Conservation (phyloP, 2,888 invertebrate genomes). For the Hermaeophaga mercurialis region DNA sequence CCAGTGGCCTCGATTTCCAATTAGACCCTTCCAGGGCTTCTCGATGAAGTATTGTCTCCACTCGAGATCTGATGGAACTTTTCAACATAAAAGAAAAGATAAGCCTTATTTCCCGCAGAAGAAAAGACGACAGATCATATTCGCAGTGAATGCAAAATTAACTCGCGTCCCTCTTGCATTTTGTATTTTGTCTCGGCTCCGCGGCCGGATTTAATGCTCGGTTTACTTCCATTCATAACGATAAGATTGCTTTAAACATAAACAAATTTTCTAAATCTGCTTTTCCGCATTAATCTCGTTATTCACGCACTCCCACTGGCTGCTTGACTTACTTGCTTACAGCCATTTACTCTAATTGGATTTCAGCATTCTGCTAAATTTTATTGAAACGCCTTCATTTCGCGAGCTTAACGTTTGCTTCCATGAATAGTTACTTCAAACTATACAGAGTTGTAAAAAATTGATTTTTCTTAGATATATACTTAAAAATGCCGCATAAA, state of each 20-base stretch:
- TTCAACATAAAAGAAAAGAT: conserved; percentile 52
- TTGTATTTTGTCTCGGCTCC: conserved; percentile 28
- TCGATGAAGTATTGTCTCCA: conserved; percentile 54
- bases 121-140: conserved; percentile 52
- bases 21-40: conserved; percentile 46
- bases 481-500: too few species aligned
- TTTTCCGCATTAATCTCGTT: conserved; percentile 43
- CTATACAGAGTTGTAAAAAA: too few species aligned
- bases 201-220: conserved; percentile 50
- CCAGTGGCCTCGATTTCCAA: conserved; percentile 44
- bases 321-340: conserved; percentile 5
- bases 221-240: conserved; percentile 50
- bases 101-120: conserved; percentile 51
- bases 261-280: conserved; percentile 51
- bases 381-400: conserved; percentile 4
- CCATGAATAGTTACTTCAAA: too few species aligned
- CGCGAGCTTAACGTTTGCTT: too few species aligned
- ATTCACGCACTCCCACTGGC: conserved; percentile 39
- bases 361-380: conserved; percentile 9
- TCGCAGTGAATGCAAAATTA: conserved; percentile 52
- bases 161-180: conserved; percentile 45
- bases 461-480: too few species aligned
- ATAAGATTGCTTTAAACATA: conserved; percentile 52
- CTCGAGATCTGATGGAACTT: conserved; percentile 50
- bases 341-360: conserved; percentile 14